Evolutionary conservation across 2,113 vertebrate species (phyloP).

Genomic region (Etia nguti): DNA sequence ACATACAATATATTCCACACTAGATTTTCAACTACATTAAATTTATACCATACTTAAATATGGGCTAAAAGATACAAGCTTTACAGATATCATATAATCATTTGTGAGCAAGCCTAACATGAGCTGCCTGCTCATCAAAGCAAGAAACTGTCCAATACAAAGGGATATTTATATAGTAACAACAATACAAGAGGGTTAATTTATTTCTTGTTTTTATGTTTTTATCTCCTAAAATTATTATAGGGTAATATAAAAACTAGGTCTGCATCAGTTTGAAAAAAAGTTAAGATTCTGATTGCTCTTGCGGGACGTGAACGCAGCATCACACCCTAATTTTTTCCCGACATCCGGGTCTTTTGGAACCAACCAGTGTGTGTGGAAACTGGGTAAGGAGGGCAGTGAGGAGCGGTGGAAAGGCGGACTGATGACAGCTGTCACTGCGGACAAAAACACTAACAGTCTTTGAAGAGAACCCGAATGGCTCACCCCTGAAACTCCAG

Average conservation of each 20-base stretch:
- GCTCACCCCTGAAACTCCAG: conserved; percentile 3
- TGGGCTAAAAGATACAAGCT: background rate
- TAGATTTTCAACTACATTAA: background rate
- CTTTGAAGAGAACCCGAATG: conserved; percentile 34
- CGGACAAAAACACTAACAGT: conserved; percentile 49
- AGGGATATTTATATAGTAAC: background rate
- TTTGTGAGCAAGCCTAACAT: background rate
- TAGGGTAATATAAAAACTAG: background rate
- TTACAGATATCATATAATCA: background rate
- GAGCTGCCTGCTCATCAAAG: background rate
- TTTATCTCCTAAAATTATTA: background rate
- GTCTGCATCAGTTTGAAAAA: background rate
- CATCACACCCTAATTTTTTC: conserved; percentile 52
- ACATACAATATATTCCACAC: background rate
- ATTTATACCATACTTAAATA: background rate
- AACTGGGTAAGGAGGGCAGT: conserved; percentile 36
- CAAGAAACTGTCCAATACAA: background rate
- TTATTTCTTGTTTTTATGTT: background rate
- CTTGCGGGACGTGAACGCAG: conserved; percentile 29
- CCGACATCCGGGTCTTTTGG: conserved; percentile 59
- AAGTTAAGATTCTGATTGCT: background rate
- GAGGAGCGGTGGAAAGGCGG: conserved; percentile 34
- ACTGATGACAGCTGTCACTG: conserved; percentile 72
- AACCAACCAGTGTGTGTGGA: conserved; percentile 32
- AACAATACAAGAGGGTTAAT: background rate